These are phyloP conservation scores for Drosophila trapezifrons DNA, from an alignment of 1,140 invertebrate genomes.

Conservation along the genomic window DNA sequence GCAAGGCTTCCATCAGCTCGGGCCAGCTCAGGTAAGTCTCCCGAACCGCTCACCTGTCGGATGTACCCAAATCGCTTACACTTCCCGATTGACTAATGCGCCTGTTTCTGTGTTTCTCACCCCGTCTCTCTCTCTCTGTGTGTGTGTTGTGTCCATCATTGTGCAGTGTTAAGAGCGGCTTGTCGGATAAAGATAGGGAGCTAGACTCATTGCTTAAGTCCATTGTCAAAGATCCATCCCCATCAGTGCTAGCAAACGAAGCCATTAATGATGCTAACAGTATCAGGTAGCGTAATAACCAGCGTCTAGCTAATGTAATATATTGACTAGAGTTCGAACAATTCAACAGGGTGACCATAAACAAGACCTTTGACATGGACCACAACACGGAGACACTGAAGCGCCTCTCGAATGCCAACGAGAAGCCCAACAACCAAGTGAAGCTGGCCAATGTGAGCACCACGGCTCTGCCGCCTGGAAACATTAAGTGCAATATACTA, in stretches of 20 bases:
- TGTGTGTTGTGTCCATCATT: conserved; percentile 70
- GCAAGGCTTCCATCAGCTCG: conserved; percentile 83
- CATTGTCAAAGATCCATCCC: conserved; percentile 86
- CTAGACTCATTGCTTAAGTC: conserved; percentile 86
- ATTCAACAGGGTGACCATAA: conserved; percentile 85
- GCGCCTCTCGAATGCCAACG: conserved; percentile 85
- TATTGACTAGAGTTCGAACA: conserved; percentile 5
- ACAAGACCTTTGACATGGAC: conserved; percentile 86
- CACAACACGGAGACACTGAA: conserved; percentile 86
- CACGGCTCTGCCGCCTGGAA: conserved; percentile 91
- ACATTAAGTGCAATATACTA: conserved; percentile 97
- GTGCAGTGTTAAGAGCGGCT: conserved; percentile 85
- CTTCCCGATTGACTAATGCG: conserved; percentile 60
- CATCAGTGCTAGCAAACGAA: conserved; percentile 85
- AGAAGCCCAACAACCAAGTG: conserved; percentile 89
- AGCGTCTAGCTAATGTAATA: conserved; percentile 61
- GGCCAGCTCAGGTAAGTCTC: conserved; percentile 74
- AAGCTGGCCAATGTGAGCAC: conserved; percentile 86
- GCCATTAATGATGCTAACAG: conserved; percentile 84
- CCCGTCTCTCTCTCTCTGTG: conserved; percentile 47
- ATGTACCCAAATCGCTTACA: conserved; percentile 45
- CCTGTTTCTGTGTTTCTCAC: conserved; percentile 63
- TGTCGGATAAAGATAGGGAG: conserved; percentile 86
- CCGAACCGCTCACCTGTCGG: conserved; percentile 4
- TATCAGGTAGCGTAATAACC: conserved; percentile 84